Percentiles rank a stretch among this genome's conserved stretches.
Conservation (phyloP, 2,888 invertebrate species). For the Eledone cirrhosa region DNA sequence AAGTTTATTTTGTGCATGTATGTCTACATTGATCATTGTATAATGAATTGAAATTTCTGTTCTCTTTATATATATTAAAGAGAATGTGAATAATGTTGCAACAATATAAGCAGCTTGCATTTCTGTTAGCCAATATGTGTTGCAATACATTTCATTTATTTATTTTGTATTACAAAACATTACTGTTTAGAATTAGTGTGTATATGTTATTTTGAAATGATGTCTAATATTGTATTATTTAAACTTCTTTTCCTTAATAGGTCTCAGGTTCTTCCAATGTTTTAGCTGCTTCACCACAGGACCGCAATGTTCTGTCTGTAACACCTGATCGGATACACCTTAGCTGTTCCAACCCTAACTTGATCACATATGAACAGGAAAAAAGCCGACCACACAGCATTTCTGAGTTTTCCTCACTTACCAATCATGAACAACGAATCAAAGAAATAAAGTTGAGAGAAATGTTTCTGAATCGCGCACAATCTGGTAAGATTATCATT, state of each 20-base stretch:
- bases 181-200: no score
- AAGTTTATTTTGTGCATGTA: no score
- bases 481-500: slow-evolving; percentile 71
- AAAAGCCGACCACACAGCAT: slow-evolving; percentile 29
- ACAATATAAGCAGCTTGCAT: no score
- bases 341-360: slow-evolving; percentile 66
- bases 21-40: no score
- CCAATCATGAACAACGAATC: slow-evolving; percentile 44
- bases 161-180: no score
- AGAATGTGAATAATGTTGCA: no score
- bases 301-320: slow-evolving; percentile 25
- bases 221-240: no score
- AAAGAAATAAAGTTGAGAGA: slow-evolving; percentile 71
- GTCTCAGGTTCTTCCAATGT: slow-evolving; percentile 27
- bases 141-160: no score
- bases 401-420: background rate
- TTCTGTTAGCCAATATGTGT: no score
- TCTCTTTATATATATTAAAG: no score
- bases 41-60: no score
- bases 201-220: no score
- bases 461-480: slow-evolving; percentile 77
- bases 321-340: slow-evolving; percentile 47
- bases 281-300: slow-evolving; percentile 12
- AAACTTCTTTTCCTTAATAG: slow-evolving; percentile 3
- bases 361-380: slow-evolving; percentile 45